phyloP scores from a whole-genome alignment of 2,113 vertebrate species.

The Sorex fumeus region DNA sequence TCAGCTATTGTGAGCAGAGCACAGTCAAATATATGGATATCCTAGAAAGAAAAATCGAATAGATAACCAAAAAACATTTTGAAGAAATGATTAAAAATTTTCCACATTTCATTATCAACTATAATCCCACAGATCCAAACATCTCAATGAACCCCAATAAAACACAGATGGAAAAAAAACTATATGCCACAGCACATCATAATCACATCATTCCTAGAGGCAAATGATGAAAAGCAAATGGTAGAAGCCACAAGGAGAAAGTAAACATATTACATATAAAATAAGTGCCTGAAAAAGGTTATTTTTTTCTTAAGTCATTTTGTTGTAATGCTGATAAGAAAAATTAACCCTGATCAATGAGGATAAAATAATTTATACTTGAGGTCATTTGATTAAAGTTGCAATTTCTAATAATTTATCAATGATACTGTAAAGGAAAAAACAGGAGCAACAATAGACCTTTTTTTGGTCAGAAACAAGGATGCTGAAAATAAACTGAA shows the following conservation, averaged over 20 bases:
- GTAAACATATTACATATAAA: neutral
- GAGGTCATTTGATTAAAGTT: no score
- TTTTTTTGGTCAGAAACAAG: neutral
- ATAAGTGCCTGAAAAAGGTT: neutral
- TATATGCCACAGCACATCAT: neutral
- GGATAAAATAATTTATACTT: no score
- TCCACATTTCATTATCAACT: slow-evolving; percentile 14
- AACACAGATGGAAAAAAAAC: slow-evolving; percentile 39
- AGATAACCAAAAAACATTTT: neutral
- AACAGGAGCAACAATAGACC: neutral
- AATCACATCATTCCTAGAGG: neutral
- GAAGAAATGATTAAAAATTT: slow-evolving; percentile 28
- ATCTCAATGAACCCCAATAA: neutral
- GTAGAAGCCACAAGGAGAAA: neutral
- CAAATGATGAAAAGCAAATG: neutral
- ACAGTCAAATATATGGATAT: neutral
- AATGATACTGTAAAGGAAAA: neutral
- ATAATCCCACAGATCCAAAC: neutral
- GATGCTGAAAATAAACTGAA: neutral
- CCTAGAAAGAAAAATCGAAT: neutral
- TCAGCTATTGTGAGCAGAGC: neutral
- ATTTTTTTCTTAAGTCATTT: no score
- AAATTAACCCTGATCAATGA: no score
- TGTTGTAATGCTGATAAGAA: no score
- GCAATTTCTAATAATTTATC: no score